Percentiles rank a stretch among this genome's conserved stretches.
phyloP scores from a whole-genome alignment of 2,888 invertebrate genomes.

The Labia minor region DNA sequence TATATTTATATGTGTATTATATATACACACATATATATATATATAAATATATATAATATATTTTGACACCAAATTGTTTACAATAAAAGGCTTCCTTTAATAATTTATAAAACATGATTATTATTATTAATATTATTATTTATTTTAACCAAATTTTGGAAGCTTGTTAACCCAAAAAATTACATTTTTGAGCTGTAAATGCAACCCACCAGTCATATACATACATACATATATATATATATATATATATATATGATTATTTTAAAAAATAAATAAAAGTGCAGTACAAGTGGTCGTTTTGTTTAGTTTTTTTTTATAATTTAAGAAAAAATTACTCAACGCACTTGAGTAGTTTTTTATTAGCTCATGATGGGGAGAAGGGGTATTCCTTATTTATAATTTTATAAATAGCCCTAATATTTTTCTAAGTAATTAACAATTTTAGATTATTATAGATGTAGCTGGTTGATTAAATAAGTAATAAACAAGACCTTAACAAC shows the following conservation, averaged over 20 bases:
- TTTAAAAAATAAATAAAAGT: conserved; percentile 13
- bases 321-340: not conserved
- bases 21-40: not conserved
- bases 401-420: conserved; percentile 20
- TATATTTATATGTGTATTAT: not conserved
- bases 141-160: not conserved
- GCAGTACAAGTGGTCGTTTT: not conserved
- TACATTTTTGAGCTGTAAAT: not conserved
- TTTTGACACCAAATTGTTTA: conserved; percentile 5
- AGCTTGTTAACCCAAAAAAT: not conserved
- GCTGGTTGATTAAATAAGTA: conserved; percentile 18
- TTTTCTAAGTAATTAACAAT: conserved; percentile 19
- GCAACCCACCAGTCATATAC: not conserved
- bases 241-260: too few relatives aligned
- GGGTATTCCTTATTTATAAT: conserved; percentile 17
- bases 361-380: too few relatives aligned
- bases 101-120: not conserved
- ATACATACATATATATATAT: too few relatives aligned
- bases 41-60: not conserved
- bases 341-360: too few relatives aligned
- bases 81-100: not conserved
- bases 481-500: conserved; percentile 21
- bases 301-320: not conserved
- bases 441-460: conserved; percentile 18
- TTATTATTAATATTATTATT: conserved; percentile 4